Conservation (phyloP, 2,113 vertebrate species). For the Halcyon senegalensis region DNA sequence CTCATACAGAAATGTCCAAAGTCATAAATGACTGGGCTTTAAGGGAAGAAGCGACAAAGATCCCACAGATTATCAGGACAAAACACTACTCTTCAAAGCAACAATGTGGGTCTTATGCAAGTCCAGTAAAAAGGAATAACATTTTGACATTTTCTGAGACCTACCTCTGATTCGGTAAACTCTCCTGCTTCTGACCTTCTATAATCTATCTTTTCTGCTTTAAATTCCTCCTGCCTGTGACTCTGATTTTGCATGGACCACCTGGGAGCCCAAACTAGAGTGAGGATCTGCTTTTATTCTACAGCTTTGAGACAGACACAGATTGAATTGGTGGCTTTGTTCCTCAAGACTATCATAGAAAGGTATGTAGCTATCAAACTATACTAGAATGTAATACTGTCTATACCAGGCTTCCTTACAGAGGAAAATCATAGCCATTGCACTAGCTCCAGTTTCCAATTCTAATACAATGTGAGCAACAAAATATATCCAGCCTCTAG, state of each 20-base stretch:
- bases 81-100: background rate
- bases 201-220: background rate
- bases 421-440: background rate
- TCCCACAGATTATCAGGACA: background rate
- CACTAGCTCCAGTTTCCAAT: background rate
- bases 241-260: background rate
- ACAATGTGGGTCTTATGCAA: background rate
- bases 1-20: background rate
- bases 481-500: background rate
- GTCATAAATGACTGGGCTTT: background rate
- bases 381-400: fast-evolving
- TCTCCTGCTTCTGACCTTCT: background rate
- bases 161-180: background rate
- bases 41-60: background rate
- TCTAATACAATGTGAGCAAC: background rate
- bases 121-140: background rate
- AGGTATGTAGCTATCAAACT: background rate
- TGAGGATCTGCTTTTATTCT: background rate
- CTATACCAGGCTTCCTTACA: background rate
- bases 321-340: background rate
- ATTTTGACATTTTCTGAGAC: background rate
- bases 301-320: background rate
- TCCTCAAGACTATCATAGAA: fast-evolving
- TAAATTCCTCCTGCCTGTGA: background rate
- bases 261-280: background rate